Evolutionary conservation across 2,888 invertebrate species (phyloP).

Genomic region (Eilema griseolum): DNA sequence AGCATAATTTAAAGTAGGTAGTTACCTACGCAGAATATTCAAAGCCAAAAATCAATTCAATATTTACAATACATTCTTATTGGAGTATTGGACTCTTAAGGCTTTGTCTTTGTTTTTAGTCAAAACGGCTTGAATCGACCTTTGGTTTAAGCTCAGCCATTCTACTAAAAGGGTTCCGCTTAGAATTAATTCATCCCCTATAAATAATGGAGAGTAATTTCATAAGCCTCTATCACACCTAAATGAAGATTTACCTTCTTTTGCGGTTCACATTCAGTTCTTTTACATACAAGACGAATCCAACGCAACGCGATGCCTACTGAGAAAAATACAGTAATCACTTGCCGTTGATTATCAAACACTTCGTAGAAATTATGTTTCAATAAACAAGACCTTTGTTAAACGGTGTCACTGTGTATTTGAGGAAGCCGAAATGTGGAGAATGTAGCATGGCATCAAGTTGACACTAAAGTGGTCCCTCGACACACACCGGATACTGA

Average conservation of each 20-base stretch:
- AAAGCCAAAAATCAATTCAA: neutral
- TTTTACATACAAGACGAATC: slow-evolving; percentile 35
- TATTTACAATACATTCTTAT: slow-evolving; percentile 4
- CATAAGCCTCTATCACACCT: slow-evolving; percentile 6
- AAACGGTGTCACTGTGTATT: slow-evolving; percentile 27
- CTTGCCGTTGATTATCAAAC: slow-evolving; percentile 59
- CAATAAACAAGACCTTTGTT: slow-evolving; percentile 63
- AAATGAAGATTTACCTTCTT: slow-evolving; percentile 9
- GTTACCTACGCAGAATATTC: neutral
- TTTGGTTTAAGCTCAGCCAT: slow-evolving; percentile 49
- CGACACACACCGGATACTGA: slow-evolving; percentile 22
- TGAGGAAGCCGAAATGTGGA: slow-evolving; percentile 34
- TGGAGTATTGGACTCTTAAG: neutral
- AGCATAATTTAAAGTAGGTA: neutral
- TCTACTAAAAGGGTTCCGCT: slow-evolving; percentile 4
- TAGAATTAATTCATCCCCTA: slow-evolving; percentile 1
- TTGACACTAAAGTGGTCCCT: slow-evolving; percentile 34
- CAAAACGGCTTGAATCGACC: slow-evolving; percentile 44
- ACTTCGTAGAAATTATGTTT: slow-evolving; percentile 70
- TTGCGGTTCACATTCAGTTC: slow-evolving; percentile 23
- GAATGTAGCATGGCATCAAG: slow-evolving; percentile 46
- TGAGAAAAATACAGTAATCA: slow-evolving; percentile 63
- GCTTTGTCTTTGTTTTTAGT: slow-evolving; percentile 42
- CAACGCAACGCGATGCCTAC: slow-evolving; percentile 54
- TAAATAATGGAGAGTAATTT: slow-evolving; percentile 12